Evolutionary conservation across 2,797 vertebrate genomes (phyloP).

Genomic region (Enteromius paludinosus): DNA sequence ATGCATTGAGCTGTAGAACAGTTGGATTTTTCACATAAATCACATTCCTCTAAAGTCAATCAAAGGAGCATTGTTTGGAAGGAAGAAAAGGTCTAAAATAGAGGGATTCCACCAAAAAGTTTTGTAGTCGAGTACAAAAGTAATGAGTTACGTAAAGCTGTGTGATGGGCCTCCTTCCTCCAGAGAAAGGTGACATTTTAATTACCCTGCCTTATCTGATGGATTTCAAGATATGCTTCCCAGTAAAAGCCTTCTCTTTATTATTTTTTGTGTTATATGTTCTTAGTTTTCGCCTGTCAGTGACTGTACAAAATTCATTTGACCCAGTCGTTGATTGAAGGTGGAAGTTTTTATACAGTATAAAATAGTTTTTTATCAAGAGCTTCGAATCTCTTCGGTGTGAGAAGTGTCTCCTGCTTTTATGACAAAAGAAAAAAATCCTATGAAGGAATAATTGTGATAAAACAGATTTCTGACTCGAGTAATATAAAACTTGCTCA

Average conservation of each 20-base stretch:
- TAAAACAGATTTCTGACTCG: too few species aligned
- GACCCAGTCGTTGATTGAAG: conserved; percentile 73
- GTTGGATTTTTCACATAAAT: too few species aligned
- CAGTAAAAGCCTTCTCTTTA: conserved; percentile 78
- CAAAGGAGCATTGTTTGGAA: background rate
- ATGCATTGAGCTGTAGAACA: too few species aligned
- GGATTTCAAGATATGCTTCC: conserved; percentile 79
- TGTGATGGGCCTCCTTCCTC: conserved; percentile 65
- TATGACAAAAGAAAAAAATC: conserved; percentile 56
- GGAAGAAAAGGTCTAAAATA: conserved; percentile 37
- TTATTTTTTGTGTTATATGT: conserved; percentile 80
- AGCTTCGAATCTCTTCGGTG: conserved; percentile 64
- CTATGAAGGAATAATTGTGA: conserved; percentile 7
- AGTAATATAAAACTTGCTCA: too few species aligned
- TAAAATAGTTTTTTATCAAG: conserved; percentile 68
- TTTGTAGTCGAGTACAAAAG: conserved; percentile 59
- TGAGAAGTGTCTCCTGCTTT: conserved; percentile 62
- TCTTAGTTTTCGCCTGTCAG: conserved; percentile 78
- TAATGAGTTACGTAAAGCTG: conserved; percentile 69
- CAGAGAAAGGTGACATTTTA: conserved; percentile 80
- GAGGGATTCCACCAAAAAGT: conserved; percentile 54
- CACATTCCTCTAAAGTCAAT: background rate
- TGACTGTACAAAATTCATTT: conserved; percentile 74
- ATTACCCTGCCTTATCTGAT: conserved; percentile 82
- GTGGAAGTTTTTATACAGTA: conserved; percentile 74